Evolutionary conservation across 2,888 invertebrate species (phyloP), one percentile per base, ranked within the genome.

Genomic region (Galerucella pusilla): DNA sequence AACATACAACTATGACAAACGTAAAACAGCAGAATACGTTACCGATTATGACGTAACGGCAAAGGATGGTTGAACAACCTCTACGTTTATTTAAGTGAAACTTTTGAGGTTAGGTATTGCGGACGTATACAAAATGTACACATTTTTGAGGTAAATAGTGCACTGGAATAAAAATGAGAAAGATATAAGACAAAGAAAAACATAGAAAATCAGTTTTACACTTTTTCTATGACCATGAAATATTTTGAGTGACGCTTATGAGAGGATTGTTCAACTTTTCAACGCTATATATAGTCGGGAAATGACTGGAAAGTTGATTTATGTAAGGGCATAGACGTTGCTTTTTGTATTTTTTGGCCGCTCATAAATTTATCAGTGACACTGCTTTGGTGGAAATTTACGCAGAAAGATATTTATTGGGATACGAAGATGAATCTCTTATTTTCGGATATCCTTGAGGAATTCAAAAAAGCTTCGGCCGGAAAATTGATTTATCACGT

Each of bases 221-320:
- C n/a, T 57, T n/a, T 12, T 6, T 28, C 20, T 20, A 16, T 25
- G 20, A 52, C 52, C n/a, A 7, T 7, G 10, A 57, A 57, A 20
- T 9, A 20, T 6, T 28, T 7, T 61, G 35, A 10, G 61, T 12
- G 12, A 28, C 64, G 64, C 42, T 45, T 11, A 46, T 65, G 64
- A 4, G 46, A 3, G 1, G 11, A 65, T 12, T 11, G 16, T 20
- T 67, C 25, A 68, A 77, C 80, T 80, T 81, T 81, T 81, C 82
- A 77, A 77, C 77, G 75, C 46, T 70, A 64, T 78, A 64, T 78
- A 77, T 42, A 65, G 75, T 75, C 80, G 28, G 28, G 81, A 81
- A 81, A 80, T 78, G 78, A 75, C 76, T 75, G 73, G 77, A 73
- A 75, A 75, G 74, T 76, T 81, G 81, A 82, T 82, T 82, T 82